phyloP scores from a whole-genome alignment of 1,140 invertebrate genomes.

The Sipha flava region DNA sequence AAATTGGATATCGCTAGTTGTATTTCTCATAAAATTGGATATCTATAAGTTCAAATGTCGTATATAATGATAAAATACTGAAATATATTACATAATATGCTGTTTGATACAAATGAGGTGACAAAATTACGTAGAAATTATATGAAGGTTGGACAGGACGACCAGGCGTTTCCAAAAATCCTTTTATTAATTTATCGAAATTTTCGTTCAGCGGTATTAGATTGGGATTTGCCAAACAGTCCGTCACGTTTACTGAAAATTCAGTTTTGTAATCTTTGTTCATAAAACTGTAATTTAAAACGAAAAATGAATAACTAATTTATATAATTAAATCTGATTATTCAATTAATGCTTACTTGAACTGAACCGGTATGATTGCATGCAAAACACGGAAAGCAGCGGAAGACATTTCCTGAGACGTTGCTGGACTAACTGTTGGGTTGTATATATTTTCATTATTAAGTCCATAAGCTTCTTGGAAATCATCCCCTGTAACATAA shows the following conservation, averaged over 20 bases:
- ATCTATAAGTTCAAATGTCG: no score
- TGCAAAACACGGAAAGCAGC: not conserved
- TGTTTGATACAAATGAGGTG: no score
- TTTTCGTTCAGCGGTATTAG: not conserved
- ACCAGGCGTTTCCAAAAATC: not conserved
- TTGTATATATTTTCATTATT: not conserved
- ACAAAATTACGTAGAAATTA: not conserved
- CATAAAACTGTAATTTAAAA: not conserved
- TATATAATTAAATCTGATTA: no score
- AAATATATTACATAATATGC: no score
- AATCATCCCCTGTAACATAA: not conserved
- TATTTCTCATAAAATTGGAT: constrained; percentile 45
- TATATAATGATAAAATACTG: no score
- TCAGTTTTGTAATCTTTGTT: not conserved
- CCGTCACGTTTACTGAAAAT: not conserved
- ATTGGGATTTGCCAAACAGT: not conserved
- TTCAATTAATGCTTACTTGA: no score
- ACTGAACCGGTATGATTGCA: not conserved
- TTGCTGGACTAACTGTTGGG: not conserved
- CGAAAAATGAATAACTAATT: no score
- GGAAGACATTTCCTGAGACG: not conserved
- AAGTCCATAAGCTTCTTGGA: not conserved
- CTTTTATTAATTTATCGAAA: not conserved
- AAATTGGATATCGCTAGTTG: constrained; percentile 46
- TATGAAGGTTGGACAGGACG: not conserved